phyloP scores from a whole-genome alignment of 2,797 vertebrate species.

The Ibycter americanus region DNA sequence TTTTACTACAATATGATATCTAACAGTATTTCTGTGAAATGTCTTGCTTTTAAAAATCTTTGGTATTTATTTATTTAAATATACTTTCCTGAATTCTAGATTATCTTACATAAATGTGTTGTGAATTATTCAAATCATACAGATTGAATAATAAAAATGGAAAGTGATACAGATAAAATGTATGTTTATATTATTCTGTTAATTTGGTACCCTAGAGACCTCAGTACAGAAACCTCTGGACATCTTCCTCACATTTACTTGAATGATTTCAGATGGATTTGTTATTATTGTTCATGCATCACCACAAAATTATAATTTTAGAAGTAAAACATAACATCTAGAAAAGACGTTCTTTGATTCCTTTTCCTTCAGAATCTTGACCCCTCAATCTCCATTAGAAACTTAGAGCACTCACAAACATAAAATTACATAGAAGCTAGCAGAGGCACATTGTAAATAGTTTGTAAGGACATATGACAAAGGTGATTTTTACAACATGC shows the following conservation, averaged over 20 bases:
- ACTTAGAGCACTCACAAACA: not conserved
- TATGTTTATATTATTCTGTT: not conserved
- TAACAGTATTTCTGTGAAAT: not conserved
- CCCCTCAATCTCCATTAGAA: not conserved
- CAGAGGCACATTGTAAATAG: not conserved
- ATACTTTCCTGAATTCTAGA: not conserved
- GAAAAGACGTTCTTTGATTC: not conserved
- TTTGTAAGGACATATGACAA: not conserved
- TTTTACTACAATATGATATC: not conserved
- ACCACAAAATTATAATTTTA: not conserved
- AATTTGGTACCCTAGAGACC: not conserved
- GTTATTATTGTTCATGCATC: not conserved
- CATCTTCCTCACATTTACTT: not conserved
- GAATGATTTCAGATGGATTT: not conserved
- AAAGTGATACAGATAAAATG: not conserved
- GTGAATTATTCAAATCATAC: not conserved
- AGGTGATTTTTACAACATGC: not conserved
- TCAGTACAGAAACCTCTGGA: not conserved
- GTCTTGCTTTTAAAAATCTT: not conserved
- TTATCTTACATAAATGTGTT: not conserved
- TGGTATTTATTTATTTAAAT: not conserved
- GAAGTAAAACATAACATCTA: not conserved
- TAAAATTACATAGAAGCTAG: not conserved
- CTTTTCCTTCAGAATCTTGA: not conserved
- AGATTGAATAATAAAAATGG: not conserved